phyloP scores from a whole-genome alignment of 2,888 invertebrate species.

The Noctua pronuba region DNA sequence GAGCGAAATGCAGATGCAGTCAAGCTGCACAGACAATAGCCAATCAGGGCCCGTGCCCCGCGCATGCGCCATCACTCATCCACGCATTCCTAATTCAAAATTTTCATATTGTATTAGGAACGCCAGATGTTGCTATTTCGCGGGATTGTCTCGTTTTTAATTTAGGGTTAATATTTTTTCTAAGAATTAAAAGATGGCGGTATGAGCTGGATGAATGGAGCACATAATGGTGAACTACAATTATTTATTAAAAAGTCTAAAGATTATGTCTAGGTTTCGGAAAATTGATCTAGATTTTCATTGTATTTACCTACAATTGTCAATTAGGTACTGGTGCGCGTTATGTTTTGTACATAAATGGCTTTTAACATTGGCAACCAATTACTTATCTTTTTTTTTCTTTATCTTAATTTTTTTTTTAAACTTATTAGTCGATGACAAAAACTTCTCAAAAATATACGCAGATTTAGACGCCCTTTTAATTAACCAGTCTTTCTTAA shows the following conservation, averaged over 20 bases:
- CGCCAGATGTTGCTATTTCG: slow-evolving; percentile 60
- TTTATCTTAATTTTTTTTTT: too few relatives aligned
- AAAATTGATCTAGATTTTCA: not conserved
- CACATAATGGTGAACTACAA: not conserved
- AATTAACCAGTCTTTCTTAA: not conserved
- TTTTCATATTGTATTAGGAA: slow-evolving; percentile 62
- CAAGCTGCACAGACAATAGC: slow-evolving; percentile 85
- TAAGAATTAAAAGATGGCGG: not conserved
- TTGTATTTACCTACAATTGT: not conserved
- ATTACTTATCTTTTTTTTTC: too few relatives aligned
- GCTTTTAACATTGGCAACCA: too few relatives aligned
- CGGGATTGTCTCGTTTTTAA: slow-evolving; percentile 33
- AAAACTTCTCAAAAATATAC: too few relatives aligned
- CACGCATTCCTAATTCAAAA: slow-evolving; percentile 76
- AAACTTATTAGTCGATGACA: too few relatives aligned
- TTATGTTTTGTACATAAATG: too few relatives aligned
- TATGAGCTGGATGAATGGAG: not conserved
- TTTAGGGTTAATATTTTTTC: not conserved
- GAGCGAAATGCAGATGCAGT: slow-evolving; percentile 72
- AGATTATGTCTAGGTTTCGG: not conserved
- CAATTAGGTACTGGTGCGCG: too few relatives aligned
- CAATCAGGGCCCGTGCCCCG: slow-evolving; percentile 79
- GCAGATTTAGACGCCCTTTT: not conserved
- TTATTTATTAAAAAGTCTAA: not conserved
- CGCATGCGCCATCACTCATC: slow-evolving; percentile 79